Percentiles rank a stretch among this genome's conserved stretches.
phyloP scores from a whole-genome alignment of 1,140 invertebrate species.

The Leptinotarsa lineolata region DNA sequence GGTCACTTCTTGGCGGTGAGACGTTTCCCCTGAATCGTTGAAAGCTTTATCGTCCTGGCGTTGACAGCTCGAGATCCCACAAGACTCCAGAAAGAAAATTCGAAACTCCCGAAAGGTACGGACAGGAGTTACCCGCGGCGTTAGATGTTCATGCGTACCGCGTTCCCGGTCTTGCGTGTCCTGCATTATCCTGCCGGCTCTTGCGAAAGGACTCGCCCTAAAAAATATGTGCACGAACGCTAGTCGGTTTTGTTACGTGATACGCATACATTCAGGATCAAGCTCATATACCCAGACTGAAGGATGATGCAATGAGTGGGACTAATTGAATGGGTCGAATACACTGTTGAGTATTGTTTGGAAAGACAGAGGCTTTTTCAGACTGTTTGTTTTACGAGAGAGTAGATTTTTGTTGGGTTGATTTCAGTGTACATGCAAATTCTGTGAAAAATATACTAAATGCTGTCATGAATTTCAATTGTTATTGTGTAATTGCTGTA shows the following conservation, averaged over 20 bases:
- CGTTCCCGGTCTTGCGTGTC: slow-evolving; percentile 29
- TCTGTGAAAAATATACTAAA: too few relatives aligned
- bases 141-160: slow-evolving; percentile 35
- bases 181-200: slow-evolving; percentile 28
- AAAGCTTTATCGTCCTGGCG: slow-evolving; percentile 9
- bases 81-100: slow-evolving; percentile 11
- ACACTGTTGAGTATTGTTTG: background rate
- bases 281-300: background rate
- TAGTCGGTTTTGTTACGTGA: slow-evolving; percentile 31
- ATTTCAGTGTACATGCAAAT: too few relatives aligned
- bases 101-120: slow-evolving; percentile 13
- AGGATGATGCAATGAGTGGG: background rate
- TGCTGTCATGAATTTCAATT: too few relatives aligned
- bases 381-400: too few relatives aligned
- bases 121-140: slow-evolving; percentile 34
- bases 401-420: too few relatives aligned
- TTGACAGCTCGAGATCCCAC: slow-evolving; percentile 13
- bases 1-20: background rate
- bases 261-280: slow-evolving; percentile 11
- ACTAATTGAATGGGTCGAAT: background rate
- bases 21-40: background rate
- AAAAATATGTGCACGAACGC: slow-evolving; percentile 39
- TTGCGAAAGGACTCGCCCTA: slow-evolving; percentile 23
- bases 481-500: too few relatives aligned
- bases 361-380: background rate